Conservation (phyloP, 2,797 vertebrate species). For the Silurus aristotelis region DNA sequence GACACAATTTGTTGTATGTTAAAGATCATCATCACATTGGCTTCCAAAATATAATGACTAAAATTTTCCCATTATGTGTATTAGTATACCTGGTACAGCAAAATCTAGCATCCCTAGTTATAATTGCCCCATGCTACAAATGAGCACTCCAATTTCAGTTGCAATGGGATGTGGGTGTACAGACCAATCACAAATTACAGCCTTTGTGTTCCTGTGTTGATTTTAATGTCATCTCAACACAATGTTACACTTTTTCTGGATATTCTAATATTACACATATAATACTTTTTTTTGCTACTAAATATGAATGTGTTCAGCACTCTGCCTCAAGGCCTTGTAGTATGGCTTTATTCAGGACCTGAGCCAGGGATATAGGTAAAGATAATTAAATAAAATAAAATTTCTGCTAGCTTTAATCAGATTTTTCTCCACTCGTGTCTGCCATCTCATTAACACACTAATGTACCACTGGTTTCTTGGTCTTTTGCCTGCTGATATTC, state of each 20-base stretch:
- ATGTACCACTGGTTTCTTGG: not conserved
- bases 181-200: not conserved
- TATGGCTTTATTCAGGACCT: not conserved
- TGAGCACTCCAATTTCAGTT: not conserved
- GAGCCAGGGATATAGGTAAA: not conserved
- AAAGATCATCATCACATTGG: constrained; percentile 21
- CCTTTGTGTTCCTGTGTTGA: not conserved
- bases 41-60: constrained; percentile 19
- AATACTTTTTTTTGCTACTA: not conserved
- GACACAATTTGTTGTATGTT: constrained; percentile 6
- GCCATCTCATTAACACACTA: not conserved
- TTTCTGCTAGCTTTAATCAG: not conserved
- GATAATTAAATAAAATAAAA: not conserved
- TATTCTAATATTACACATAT: not conserved
- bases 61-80: constrained; percentile 35
- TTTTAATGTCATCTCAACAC: not conserved
- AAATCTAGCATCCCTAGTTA: constrained; percentile 25
- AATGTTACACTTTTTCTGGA: not conserved
- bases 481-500: not conserved
- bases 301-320: not conserved
- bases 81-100: constrained; percentile 11
- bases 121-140: constrained; percentile 18
- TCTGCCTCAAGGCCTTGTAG: not conserved
- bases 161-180: not conserved
- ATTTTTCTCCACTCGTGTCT: not conserved